phyloP scores from a whole-genome alignment of 2,888 invertebrate species.

The Abrostola tripartita region DNA sequence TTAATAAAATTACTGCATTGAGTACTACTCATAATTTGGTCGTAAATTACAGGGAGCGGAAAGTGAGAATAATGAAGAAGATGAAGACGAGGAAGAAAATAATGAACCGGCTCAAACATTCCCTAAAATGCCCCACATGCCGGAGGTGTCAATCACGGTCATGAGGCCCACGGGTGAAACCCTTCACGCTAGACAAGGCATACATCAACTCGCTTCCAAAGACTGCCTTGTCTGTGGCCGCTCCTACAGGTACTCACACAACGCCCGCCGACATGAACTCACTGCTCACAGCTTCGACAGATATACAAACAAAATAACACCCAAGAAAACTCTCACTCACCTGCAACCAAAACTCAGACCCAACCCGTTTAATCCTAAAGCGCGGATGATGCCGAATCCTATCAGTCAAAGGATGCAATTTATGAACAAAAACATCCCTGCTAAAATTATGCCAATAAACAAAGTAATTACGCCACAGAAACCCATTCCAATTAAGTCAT shows the following conservation, averaged over 20 bases:
- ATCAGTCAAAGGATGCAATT: conserved; percentile 83
- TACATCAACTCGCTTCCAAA: conserved; percentile 85
- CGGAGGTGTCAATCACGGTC: conserved; percentile 84
- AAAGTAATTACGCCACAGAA: conserved; percentile 75
- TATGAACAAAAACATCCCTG: conserved; percentile 70
- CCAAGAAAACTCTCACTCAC: conserved; percentile 68
- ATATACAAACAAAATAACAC: conserved; percentile 83
- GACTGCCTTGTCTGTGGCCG: conserved; percentile 85
- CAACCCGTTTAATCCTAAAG: conserved; percentile 85
- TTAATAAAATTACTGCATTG: neutral
- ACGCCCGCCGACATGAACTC: conserved; percentile 85
- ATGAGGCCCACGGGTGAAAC: conserved; percentile 84
- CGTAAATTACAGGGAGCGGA: conserved; percentile 78
- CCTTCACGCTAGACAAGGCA: conserved; percentile 80
- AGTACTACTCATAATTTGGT: conserved; percentile 12
- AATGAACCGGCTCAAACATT: conserved; percentile 62
- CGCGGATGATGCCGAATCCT: conserved; percentile 84
- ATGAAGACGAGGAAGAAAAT: conserved; percentile 75
- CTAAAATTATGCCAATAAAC: conserved; percentile 70
- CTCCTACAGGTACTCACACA: conserved; percentile 85
- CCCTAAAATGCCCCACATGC: conserved; percentile 75
- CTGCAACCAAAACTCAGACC: conserved; percentile 83
- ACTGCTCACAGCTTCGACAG: conserved; percentile 84
- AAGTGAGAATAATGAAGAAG: conserved; percentile 81
- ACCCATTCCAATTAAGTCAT: conserved; percentile 78